phyloP scores from a whole-genome alignment of 2,113 vertebrate genomes.

The Lichenostomus cassidix region DNA sequence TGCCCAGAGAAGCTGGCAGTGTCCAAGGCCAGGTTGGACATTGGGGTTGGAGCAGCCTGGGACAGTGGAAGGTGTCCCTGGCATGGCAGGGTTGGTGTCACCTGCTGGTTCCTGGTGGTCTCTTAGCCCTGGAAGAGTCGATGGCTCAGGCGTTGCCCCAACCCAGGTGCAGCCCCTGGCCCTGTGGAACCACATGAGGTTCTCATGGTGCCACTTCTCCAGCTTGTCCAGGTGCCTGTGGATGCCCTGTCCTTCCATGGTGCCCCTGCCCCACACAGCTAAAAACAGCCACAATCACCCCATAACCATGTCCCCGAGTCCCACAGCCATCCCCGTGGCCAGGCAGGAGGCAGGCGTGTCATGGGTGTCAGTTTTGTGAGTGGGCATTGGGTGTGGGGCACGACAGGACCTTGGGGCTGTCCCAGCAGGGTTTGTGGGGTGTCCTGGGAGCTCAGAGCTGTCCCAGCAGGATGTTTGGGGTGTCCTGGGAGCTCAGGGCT shows the following conservation, averaged over 20 bases:
- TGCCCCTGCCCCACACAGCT: neutral
- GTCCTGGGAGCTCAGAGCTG: neutral
- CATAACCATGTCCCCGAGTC: neutral
- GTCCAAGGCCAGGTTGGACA: neutral
- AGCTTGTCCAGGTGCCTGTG: neutral
- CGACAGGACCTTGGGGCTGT: accelerated
- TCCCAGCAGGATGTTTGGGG: neutral
- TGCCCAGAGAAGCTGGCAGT: neutral
- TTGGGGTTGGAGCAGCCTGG: neutral
- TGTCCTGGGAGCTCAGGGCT: no score
- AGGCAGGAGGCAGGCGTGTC: neutral
- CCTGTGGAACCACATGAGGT: accelerated
- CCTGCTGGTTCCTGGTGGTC: neutral
- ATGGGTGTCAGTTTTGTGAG: neutral
- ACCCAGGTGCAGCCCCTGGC: neutral
- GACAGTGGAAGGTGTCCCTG: accelerated
- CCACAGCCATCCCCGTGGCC: neutral
- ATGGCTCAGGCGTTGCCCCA: neutral
- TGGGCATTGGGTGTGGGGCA: neutral
- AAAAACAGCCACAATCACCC: neutral
- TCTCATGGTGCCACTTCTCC: neutral
- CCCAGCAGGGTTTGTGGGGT: neutral
- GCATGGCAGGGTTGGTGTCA: no score
- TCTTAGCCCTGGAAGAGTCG: accelerated
- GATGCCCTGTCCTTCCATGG: neutral